phyloP scores from a whole-genome alignment of 1,140 invertebrate genomes.

The Diprion similis region DNA sequence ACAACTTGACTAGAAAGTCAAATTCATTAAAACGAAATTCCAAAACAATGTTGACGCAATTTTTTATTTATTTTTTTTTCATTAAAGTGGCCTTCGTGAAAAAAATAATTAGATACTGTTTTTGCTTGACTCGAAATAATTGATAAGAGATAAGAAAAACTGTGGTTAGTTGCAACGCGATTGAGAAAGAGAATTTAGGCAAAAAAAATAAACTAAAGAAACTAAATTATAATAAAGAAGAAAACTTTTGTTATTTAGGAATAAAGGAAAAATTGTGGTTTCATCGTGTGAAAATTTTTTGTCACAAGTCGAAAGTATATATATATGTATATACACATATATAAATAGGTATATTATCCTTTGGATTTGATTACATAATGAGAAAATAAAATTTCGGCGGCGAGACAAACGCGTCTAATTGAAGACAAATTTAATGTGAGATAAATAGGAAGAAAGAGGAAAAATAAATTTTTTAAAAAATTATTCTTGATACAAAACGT shows the following conservation, averaged over 20 bases:
- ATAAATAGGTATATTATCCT: too few relatives aligned
- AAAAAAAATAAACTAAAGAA: too few relatives aligned
- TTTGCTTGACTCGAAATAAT: conserved; percentile 31
- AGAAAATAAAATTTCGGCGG: neutral
- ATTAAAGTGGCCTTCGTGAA: conserved; percentile 54
- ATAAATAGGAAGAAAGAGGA: conserved; percentile 14
- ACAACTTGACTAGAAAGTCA: too few relatives aligned
- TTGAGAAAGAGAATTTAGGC: too few relatives aligned
- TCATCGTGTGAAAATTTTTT: conserved; percentile 7
- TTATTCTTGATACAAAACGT: conserved; percentile 62
- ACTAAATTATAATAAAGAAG: conserved; percentile 10
- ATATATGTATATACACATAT: too few relatives aligned
- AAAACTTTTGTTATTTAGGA: conserved; percentile 29
- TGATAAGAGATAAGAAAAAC: too few relatives aligned
- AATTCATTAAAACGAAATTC: too few relatives aligned
- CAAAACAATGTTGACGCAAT: neutral
- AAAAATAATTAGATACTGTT: neutral
- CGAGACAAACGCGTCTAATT: neutral
- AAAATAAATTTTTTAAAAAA: conserved; percentile 9
- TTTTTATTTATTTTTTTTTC: neutral
- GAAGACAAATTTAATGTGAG: conserved; percentile 8
- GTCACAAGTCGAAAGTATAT: neutral
- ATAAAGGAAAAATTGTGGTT: neutral
- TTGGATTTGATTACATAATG: neutral
- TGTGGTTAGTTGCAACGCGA: too few relatives aligned